Percentiles rank a stretch among this genome's conserved stretches.
These are phyloP conservation scores for Phthorimaea operculella DNA, from an alignment of 1,140 invertebrate genomes.

Conservation along the genomic window DNA sequence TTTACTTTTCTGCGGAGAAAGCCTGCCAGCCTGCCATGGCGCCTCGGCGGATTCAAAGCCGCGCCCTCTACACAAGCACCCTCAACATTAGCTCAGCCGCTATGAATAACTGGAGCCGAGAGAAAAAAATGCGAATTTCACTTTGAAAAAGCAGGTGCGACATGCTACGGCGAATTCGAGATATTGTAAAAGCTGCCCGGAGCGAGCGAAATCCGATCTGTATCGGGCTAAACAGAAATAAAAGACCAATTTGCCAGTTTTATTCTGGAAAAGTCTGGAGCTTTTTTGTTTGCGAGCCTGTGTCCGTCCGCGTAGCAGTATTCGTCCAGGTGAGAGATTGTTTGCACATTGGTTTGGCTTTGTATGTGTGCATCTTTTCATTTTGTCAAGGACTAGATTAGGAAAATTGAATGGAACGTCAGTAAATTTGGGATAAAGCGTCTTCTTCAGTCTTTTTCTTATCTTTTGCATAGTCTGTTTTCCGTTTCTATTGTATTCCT, in stretches of 20 bases:
- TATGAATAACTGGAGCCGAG: slow-evolving; percentile 27
- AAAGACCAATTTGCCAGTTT: slow-evolving; percentile 8
- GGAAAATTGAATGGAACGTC: too few relatives aligned
- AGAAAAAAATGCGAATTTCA: neutral
- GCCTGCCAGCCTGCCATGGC: slow-evolving; percentile 5
- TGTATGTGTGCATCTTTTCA: too few relatives aligned
- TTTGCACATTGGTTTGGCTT: too few relatives aligned
- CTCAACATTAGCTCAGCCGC: slow-evolving; percentile 31
- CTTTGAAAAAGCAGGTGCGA: slow-evolving; percentile 16
- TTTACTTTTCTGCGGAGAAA: slow-evolving; percentile 31
- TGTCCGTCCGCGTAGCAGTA: too few relatives aligned
- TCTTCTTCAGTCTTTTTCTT: too few relatives aligned
- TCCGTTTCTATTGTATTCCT: too few relatives aligned
- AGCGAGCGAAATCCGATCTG: slow-evolving; percentile 6
- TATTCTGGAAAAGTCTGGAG: neutral
- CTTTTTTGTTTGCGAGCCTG: neutral
- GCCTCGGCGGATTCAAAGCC: slow-evolving; percentile 27
- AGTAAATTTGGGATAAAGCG: too few relatives aligned
- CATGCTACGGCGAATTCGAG: slow-evolving; percentile 9
- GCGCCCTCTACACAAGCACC: slow-evolving; percentile 19
- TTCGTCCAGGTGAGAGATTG: too few relatives aligned
- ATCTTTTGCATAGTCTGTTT: too few relatives aligned
- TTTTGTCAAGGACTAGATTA: too few relatives aligned
- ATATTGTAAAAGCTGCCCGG: neutral
- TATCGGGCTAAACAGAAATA: slow-evolving; percentile 14